phyloP scores from a whole-genome alignment of 2,888 invertebrate species.

The Alloplasta piceator region DNA sequence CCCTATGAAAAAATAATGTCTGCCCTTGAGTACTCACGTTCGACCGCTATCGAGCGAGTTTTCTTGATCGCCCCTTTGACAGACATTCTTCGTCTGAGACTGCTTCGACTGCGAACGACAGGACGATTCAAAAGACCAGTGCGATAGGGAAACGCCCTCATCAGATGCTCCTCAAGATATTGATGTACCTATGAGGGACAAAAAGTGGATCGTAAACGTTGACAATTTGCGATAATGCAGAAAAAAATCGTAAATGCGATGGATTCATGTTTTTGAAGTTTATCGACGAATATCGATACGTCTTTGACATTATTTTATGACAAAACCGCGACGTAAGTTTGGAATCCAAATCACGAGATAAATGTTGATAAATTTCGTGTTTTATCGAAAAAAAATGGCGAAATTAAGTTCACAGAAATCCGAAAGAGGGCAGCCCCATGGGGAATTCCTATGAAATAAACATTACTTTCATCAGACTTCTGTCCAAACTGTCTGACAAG shows the following conservation, averaged over 20 bases:
- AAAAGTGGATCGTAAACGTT: not conserved
- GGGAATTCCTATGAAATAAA: too few relatives aligned
- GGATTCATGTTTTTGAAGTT: not conserved
- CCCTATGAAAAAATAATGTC: not conserved
- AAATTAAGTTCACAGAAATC: too few relatives aligned
- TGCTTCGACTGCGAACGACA: slow-evolving; percentile 81
- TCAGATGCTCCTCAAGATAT: slow-evolving; percentile 93
- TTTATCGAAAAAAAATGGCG: too few relatives aligned
- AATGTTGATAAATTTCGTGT: too few relatives aligned
- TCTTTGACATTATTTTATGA: too few relatives aligned
- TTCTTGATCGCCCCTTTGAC: slow-evolving; percentile 97
- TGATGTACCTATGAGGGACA: slow-evolving; percentile 90
- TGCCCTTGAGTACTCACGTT: slow-evolving; percentile 86
- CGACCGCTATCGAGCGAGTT: slow-evolving; percentile 96
- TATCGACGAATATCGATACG: too few relatives aligned
- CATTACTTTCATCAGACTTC: too few relatives aligned
- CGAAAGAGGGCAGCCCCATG: too few relatives aligned
- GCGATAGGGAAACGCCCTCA: slow-evolving; percentile 91
- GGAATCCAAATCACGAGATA: too few relatives aligned
- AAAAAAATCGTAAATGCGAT: not conserved
- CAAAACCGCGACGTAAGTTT: too few relatives aligned
- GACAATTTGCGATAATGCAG: not conserved
- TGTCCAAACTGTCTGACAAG: too few relatives aligned
- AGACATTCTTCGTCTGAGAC: slow-evolving; percentile 90
- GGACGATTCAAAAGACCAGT: slow-evolving; percentile 87